Conservation (phyloP, 2,113 vertebrate genomes). For the Haemorhous mexicanus region DNA sequence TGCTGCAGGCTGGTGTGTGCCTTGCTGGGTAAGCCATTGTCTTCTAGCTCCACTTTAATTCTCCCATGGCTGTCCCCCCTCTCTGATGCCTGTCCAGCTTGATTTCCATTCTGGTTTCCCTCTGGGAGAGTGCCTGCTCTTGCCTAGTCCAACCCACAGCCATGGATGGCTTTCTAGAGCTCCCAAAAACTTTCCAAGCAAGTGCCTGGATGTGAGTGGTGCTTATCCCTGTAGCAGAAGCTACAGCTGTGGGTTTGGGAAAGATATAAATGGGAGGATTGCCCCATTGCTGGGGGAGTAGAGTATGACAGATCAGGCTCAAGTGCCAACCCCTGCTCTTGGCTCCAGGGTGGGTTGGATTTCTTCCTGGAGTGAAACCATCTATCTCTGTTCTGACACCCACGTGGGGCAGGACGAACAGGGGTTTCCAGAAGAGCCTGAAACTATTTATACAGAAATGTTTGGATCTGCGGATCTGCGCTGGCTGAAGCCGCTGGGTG, state of each 20-base stretch:
- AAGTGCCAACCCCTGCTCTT: background rate
- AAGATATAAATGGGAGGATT: background rate
- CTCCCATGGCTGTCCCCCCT: background rate
- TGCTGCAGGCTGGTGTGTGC: background rate
- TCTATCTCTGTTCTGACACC: background rate
- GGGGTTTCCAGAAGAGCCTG: background rate
- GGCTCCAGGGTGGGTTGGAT: background rate
- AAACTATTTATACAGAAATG: background rate
- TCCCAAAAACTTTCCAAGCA: background rate
- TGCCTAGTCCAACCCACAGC: background rate
- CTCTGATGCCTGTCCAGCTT: fast-evolving
- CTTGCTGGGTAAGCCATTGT: fast-evolving
- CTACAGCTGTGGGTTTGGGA: background rate
- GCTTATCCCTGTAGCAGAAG: background rate
- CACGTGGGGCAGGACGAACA: fast-evolving
- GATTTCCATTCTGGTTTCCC: background rate
- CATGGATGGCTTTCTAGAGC: background rate
- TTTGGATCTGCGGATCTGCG: background rate
- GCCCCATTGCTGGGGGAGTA: background rate
- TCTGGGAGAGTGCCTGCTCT: background rate
- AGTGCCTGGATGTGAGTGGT: background rate
- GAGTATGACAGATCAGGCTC: background rate
- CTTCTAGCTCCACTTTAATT: background rate
- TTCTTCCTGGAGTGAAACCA: background rate
- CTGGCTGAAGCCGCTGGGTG: background rate